A percentile compares a stretch with the other conserved stretches of the same genome.
phyloP scores from a whole-genome alignment of 2,888 invertebrate species.

The Capitulum mitella region DNA sequence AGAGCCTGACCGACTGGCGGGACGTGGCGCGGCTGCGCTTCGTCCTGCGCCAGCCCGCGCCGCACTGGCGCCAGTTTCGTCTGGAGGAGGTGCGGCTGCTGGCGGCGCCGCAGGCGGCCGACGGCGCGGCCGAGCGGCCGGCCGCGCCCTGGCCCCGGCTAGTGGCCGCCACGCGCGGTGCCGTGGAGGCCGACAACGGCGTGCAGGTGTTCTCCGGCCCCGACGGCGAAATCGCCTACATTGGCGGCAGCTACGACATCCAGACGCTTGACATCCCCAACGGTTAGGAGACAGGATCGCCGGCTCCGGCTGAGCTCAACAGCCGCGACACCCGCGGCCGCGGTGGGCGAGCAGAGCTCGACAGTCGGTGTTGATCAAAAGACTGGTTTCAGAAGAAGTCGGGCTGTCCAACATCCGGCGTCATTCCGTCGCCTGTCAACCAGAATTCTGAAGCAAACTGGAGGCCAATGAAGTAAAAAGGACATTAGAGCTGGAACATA shows the following conservation, averaged over 20 bases:
- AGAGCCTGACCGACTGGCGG: slow-evolving; percentile 42
- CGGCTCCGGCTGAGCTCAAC: no score
- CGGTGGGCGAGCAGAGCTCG: no score
- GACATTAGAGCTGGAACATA: no score
- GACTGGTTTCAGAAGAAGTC: no score
- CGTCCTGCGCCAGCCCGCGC: slow-evolving; percentile 44
- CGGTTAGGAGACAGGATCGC: not conserved
- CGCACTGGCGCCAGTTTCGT: slow-evolving; percentile 43
- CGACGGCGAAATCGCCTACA: slow-evolving; percentile 6
- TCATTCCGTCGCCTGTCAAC: no score
- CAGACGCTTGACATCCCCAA: slow-evolving; percentile 11
- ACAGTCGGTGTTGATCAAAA: no score
- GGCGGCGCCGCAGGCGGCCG: not conserved
- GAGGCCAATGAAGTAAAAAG: no score
- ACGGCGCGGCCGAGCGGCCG: not conserved
- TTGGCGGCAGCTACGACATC: slow-evolving; percentile 24
- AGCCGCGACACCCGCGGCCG: no score
- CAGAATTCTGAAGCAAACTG: no score
- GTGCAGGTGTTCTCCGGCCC: slow-evolving; percentile 17
- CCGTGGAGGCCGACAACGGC: not conserved
- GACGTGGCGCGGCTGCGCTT: slow-evolving; percentile 42
- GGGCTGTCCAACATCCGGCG: no score
- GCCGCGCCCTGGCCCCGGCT: not conserved
- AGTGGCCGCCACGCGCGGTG: not conserved
- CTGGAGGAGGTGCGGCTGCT: slow-evolving; percentile 42